Conservation (phyloP, 2,797 vertebrate genomes). For the Psittacula echo region DNA sequence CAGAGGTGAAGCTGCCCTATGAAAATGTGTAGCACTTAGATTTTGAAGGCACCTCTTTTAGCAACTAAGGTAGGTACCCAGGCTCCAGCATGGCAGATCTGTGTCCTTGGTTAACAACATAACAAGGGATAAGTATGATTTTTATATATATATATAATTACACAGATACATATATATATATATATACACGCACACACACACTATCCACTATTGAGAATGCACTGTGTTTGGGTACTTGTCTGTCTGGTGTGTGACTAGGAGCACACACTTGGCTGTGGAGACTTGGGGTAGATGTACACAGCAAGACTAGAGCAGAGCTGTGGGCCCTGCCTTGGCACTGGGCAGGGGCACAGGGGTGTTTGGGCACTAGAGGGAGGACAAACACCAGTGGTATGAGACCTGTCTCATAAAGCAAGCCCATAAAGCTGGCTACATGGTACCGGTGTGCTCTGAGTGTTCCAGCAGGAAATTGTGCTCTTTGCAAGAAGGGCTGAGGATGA, state of each 20-base stretch:
- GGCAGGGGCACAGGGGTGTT: neutral
- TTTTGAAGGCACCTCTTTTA: constrained; percentile 5
- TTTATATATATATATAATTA: neutral
- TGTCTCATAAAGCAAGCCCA: neutral
- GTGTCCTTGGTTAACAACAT: neutral
- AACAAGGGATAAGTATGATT: neutral
- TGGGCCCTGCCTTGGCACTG: neutral
- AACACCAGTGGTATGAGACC: neutral
- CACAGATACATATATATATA: neutral
- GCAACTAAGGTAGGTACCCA: neutral
- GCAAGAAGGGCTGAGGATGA: neutral
- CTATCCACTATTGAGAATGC: neutral
- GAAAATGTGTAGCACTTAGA: neutral
- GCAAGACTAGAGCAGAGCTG: neutral
- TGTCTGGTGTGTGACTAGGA: neutral
- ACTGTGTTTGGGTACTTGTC: neutral
- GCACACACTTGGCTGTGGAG: neutral
- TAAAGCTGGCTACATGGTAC: neutral
- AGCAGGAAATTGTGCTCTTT: neutral
- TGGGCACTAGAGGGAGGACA: fast-evolving
- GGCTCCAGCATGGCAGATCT: constrained; percentile 26
- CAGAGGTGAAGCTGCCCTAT: neutral
- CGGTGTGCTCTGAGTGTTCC: neutral
- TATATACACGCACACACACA: neutral
- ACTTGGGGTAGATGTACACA: fast-evolving